These are phyloP conservation scores for Anthoscopus minutus DNA, from an alignment of 2,113 vertebrate species.

Conservation along the genomic window DNA sequence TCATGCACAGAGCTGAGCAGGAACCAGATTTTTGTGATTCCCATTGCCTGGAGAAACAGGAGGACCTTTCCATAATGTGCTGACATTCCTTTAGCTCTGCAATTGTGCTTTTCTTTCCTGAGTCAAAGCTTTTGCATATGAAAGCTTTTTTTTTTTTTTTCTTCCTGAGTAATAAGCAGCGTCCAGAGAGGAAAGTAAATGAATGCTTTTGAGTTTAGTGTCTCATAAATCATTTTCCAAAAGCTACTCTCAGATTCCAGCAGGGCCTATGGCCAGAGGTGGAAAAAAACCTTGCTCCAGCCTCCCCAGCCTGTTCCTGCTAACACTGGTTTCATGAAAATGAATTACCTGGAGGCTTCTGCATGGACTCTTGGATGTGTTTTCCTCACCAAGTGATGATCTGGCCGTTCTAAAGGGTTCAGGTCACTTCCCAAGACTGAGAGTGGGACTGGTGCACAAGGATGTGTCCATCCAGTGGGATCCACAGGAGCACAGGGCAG, in stretches of 20 bases:
- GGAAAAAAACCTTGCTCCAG: background rate
- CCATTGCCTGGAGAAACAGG: accelerated
- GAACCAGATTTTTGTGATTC: background rate
- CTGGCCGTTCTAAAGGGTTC: background rate
- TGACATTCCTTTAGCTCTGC: background rate
- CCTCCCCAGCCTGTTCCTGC: background rate
- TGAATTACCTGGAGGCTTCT: background rate
- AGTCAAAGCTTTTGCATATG: constrained; percentile 43
- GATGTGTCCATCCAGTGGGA: background rate
- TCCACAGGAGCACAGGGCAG: background rate
- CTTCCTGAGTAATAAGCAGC: background rate
- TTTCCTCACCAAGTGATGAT: background rate
- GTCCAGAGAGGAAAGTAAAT: constrained; percentile 13
- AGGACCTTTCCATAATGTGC: background rate
- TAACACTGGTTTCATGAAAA: accelerated
- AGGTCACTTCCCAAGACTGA: accelerated
- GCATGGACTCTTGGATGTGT: accelerated
- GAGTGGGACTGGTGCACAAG: background rate
- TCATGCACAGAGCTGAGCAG: background rate
- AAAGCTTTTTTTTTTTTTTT: background rate
- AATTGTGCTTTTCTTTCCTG: background rate
- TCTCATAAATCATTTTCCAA: constrained; percentile 54
- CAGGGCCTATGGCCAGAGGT: background rate
- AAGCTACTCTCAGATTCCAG: constrained; percentile 9
- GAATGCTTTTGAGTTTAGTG: background rate